Evolutionary conservation across 2,888 invertebrate genomes (phyloP).

Genomic region (Plebejus melissa): DNA sequence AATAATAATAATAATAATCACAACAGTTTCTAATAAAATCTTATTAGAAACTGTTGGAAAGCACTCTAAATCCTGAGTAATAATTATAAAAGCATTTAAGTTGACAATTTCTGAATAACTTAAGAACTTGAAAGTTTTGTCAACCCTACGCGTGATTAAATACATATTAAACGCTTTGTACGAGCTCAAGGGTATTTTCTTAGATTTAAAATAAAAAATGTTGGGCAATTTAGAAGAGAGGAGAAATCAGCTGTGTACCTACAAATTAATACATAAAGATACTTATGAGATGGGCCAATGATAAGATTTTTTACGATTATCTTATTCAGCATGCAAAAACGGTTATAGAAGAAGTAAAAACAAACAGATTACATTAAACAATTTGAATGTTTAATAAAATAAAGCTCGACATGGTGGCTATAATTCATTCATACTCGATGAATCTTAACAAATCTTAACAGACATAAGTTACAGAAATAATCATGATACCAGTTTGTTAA

Average conservation of each 20-base stretch:
- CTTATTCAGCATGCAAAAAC: background rate
- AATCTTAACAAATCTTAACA: background rate
- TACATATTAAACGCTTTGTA: slow-evolving; percentile 20
- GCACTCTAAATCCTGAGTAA: background rate
- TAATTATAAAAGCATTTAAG: background rate
- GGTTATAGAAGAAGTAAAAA: background rate
- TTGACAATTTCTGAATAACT: background rate
- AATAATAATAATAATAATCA: too few relatives aligned
- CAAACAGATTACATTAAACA: too few relatives aligned
- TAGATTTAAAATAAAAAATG: slow-evolving; percentile 22
- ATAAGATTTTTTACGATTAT: background rate
- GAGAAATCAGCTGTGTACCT: background rate
- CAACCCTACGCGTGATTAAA: slow-evolving; percentile 13
- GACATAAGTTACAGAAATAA: background rate
- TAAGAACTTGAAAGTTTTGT: background rate
- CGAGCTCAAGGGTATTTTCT: slow-evolving; percentile 24
- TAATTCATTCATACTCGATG: background rate
- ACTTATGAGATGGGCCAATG: background rate
- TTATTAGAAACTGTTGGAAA: background rate
- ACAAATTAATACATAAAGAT: background rate
- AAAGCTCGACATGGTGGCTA: too few relatives aligned
- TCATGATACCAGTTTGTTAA: background rate
- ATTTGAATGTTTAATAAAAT: too few relatives aligned
- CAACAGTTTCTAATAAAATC: background rate
- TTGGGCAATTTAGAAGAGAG: slow-evolving; percentile 6